Evolutionary conservation across 2,113 vertebrate species (phyloP), one percentile per base, ranked within the genome.

Genomic region (Hiodon tergisus): DNA sequence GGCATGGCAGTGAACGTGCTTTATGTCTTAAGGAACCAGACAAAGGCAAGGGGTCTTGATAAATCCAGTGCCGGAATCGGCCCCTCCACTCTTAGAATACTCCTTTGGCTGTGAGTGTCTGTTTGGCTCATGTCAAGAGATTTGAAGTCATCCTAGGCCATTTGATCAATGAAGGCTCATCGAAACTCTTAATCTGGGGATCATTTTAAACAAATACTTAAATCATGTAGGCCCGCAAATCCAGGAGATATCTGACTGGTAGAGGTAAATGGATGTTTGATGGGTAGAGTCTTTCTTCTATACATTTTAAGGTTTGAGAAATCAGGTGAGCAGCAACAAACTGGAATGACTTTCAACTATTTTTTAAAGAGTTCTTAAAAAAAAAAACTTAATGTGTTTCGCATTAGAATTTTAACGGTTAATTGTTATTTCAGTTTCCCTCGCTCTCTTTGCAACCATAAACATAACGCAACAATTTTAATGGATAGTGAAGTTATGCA

Each of bases 151-250:
- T 62, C 50, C 61, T 55, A 58, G 67, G 55, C 65, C 47, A 57
- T 57, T 48, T 31, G 57, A 75, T 75, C 65, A 67, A 75, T 67
- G 63, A 57, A 73, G 31, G 31, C 10, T 51, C 72, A 10, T 51
- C 17, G 14, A 65, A 73, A 17, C 50, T 68, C 65, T 68, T 54
- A 50, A 58, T 58, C 53, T 11, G 17, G 6, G 51, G 31, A 73
- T 65, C 52, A 55, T 52, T 61, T 73, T 52, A 67, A 68, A 67
- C 54, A 67, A 66, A 66, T 47, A 8, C 55, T 67, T 75, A 68
- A 59, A 68, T 75, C 73, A 58, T 13, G 50, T 55, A 16, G 31
- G 55, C 65, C 54, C 59, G 54, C 65, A 75, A 46, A 47, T 52
- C 73, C 46, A 3, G 17, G 53, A 71, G 14, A 57, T 11, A 9